A percentile compares a stretch with the other conserved stretches of the same genome.
phyloP scores from a whole-genome alignment of 2,113 vertebrate species.

The Galeopterus variegatus region DNA sequence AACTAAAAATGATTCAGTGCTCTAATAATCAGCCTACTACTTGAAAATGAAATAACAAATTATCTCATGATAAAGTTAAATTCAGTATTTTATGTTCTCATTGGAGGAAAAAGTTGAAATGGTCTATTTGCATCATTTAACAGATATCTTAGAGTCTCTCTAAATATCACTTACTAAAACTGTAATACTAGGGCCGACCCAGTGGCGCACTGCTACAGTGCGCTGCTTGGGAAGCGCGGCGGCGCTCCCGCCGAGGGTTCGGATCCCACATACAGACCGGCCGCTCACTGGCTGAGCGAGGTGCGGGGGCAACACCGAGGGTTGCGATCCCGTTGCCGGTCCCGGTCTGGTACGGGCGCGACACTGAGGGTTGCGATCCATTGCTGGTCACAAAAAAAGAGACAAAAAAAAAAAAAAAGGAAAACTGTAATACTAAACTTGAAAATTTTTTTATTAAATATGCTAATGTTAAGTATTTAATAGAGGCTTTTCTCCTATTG shows the following conservation, averaged over 20 bases:
- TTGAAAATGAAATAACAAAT: neutral
- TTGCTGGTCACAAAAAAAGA: too few species aligned
- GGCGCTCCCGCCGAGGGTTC: too few species aligned
- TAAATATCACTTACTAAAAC: constrained; percentile 10
- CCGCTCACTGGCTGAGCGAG: too few species aligned
- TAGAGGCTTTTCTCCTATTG: neutral
- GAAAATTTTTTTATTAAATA: constrained; percentile 49
- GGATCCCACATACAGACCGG: too few species aligned
- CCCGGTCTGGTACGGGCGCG: too few species aligned
- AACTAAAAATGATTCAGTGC: neutral
- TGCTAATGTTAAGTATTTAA: neutral
- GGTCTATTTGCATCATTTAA: constrained; percentile 32
- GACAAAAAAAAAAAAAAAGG: too few species aligned
- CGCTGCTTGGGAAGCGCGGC: too few species aligned
- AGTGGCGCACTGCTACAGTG: too few species aligned
- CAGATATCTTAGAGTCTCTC: neutral
- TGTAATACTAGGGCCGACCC: too few species aligned
- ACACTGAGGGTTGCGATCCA: too few species aligned
- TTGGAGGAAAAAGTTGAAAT: constrained; percentile 4
- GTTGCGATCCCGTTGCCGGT: too few species aligned
- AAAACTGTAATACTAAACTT: neutral
- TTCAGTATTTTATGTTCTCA: neutral
- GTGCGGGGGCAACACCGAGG: too few species aligned
- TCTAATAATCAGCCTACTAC: neutral
- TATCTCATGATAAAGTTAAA: neutral